A percentile compares a stretch with the other conserved stretches of the same genome.
Evolutionary conservation across 2,888 invertebrate species (phyloP).

Genomic region (Tiliacea aurago): DNA sequence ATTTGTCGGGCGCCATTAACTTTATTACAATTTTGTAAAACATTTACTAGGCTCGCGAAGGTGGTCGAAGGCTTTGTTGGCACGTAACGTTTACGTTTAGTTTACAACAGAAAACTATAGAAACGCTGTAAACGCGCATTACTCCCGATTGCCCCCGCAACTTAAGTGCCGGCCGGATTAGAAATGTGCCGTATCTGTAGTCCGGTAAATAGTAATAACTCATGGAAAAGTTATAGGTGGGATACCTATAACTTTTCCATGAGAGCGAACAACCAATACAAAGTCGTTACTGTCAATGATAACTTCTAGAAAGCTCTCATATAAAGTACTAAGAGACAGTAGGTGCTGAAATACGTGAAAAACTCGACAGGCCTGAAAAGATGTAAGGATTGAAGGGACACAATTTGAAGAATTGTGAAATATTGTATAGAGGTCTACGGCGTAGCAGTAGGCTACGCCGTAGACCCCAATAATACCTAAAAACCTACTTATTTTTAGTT

Average conservation of each 20-base stretch:
- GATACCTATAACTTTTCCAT: no score
- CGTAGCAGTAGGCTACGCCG: constrained; percentile 44
- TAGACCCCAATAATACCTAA: constrained; percentile 3
- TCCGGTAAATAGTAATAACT: constrained; percentile 52
- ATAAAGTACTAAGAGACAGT: not conserved
- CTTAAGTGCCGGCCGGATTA: constrained; percentile 89
- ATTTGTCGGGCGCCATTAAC: constrained; percentile 65
- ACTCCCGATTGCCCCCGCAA: constrained; percentile 87
- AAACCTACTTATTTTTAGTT: not conserved
- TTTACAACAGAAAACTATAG: constrained; percentile 83
- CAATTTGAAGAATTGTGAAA: not conserved
- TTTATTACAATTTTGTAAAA: constrained; percentile 67
- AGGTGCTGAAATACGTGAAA: not conserved
- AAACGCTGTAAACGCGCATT: constrained; percentile 84
- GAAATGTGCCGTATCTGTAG: constrained; percentile 81
- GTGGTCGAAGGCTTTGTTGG: constrained; percentile 69
- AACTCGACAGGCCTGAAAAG: not conserved
- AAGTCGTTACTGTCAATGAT: not conserved
- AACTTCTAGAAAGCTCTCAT: not conserved
- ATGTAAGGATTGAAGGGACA: no score
- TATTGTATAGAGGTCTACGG: constrained; percentile 16
- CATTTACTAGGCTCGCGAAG: constrained; percentile 61
- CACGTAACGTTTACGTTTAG: constrained; percentile 74
- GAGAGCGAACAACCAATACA: no score
- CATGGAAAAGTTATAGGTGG: constrained; percentile 6